Evolutionary conservation across 2,888 invertebrate species (phyloP), one percentile per base, ranked within the genome.

Genomic region (Heliconius erato): DNA sequence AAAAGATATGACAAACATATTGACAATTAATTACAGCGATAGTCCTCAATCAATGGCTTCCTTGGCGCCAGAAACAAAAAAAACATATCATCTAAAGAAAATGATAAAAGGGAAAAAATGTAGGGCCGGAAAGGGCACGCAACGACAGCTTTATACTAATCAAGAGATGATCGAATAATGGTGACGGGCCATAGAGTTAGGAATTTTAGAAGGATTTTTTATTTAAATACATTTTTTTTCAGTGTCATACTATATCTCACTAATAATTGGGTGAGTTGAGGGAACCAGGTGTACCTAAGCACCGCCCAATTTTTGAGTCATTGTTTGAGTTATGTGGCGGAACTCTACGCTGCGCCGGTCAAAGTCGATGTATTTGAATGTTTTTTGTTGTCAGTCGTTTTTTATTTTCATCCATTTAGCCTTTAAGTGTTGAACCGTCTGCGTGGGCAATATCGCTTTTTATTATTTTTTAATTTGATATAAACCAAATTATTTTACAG

Each of bases 71-170:
- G 67, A 83, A 82, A 89, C 90, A 91, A 92, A 92, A 92, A 68
- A 93, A 89, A 87, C 88, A 91, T 92, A 93, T 93, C 93, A 93
- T 93, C 87, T 74, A 74, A n/a, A 71, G 63, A 87, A 91, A 90
- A 91, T 92, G 91, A 92, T 92, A 90, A 91, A 94, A 91, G 89
- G 85, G 90, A 91, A 91, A 90, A 89, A 88, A 85, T 88, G 86
- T 89, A 90, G 89, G 90, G 88, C 92, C 92, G 93, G 93, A 91
- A 92, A 90, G 89, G 89, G 87, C 88, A 84, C 87, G 89, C 88
- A 87, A 79, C 79, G 83, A 86, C 86, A 83, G 85, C 80, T 87
- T 86, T 86, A 86, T 86, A 88, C 88, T 86, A 85, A 88, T 89
- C 88, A 87, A 85, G 83, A 81, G 87, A 86, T 85, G 88, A 88